These are phyloP conservation scores for Cacatua alba DNA, from an alignment of 2,113 vertebrate genomes.

Conservation along the genomic window DNA sequence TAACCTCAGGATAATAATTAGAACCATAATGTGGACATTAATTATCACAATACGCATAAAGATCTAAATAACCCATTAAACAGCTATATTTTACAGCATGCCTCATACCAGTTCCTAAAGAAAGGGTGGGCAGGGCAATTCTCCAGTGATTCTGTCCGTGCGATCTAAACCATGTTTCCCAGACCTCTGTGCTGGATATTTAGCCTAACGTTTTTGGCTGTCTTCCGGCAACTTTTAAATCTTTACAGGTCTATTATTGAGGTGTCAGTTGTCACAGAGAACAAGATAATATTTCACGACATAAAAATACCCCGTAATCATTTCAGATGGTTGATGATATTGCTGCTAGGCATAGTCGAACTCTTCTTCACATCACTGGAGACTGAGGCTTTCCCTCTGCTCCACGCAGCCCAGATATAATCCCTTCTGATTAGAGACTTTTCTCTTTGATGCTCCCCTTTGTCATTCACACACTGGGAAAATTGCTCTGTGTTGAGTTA, in stretches of 20 bases:
- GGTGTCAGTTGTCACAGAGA: constrained; percentile 28
- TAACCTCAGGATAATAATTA: not conserved
- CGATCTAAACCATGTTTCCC: accelerated
- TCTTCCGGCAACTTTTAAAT: constrained; percentile 14
- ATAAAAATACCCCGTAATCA: not conserved
- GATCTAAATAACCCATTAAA: not conserved
- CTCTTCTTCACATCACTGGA: constrained; percentile 11
- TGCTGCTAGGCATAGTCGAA: constrained; percentile 15
- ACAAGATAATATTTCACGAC: constrained; percentile 17
- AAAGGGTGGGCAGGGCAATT: not conserved
- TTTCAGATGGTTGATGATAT: constrained; percentile 18
- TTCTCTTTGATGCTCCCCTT: constrained; percentile 60
- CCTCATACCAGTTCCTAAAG: not conserved
- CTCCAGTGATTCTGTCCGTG: not conserved
- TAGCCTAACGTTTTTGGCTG: not conserved
- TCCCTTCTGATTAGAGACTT: constrained; percentile 56
- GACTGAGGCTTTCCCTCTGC: constrained; percentile 27
- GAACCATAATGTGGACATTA: not conserved
- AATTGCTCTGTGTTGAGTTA: constrained; percentile 53
- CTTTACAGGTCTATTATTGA: constrained; percentile 28
- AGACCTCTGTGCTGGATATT: not conserved
- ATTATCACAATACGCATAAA: not conserved
- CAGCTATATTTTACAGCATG: not conserved
- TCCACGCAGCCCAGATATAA: not conserved
- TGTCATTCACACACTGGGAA: constrained; percentile 48